Conservation (phyloP, 2,797 vertebrate genomes). For the Pipistrellus kuhlii region DNA sequence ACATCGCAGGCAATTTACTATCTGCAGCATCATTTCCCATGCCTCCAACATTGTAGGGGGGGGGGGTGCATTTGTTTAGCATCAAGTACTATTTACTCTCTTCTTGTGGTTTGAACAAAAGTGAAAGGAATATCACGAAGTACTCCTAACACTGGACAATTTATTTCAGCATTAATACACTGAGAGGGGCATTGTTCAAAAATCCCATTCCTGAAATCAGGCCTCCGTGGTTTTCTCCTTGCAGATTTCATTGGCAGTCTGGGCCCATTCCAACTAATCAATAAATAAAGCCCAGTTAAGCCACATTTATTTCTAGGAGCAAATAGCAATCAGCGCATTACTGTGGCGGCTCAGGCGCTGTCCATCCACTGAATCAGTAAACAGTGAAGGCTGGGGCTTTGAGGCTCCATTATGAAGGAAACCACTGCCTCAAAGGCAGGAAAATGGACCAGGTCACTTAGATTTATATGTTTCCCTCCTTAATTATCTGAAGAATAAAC, state of each 20-base stretch:
- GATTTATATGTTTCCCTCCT: background rate
- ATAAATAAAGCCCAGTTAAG: slow-evolving; percentile 72
- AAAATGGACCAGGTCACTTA: background rate
- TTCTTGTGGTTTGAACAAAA: slow-evolving; percentile 76
- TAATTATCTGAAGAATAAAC: slow-evolving; percentile 18
- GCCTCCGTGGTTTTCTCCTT: slow-evolving; percentile 11
- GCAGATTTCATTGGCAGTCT: slow-evolving; percentile 51
- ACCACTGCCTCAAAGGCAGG: background rate
- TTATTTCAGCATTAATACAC: background rate
- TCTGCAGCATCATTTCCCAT: slow-evolving; percentile 44
- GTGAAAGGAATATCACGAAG: slow-evolving; percentile 10
- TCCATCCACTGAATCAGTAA: slow-evolving; percentile 37
- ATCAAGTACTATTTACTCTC: slow-evolving; percentile 75
- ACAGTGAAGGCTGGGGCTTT: background rate
- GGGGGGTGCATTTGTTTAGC: slow-evolving; percentile 42
- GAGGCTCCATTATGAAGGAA: background rate
- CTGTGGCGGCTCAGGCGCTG: background rate
- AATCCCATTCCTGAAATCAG: background rate
- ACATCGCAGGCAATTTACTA: slow-evolving; percentile 74
- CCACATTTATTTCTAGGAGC: slow-evolving; percentile 75
- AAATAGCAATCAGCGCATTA: slow-evolving; percentile 64
- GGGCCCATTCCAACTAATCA: slow-evolving; percentile 61
- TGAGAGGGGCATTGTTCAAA: background rate
- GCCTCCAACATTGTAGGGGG: slow-evolving; percentile 62
- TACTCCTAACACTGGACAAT: slow-evolving; percentile 18